Percentiles rank a stretch among this genome's conserved stretches.
These are phyloP conservation scores for Amphiura filiformis DNA, from an alignment of 35 echinoderm and acorn worm genomes.

Conservation along the genomic window DNA sequence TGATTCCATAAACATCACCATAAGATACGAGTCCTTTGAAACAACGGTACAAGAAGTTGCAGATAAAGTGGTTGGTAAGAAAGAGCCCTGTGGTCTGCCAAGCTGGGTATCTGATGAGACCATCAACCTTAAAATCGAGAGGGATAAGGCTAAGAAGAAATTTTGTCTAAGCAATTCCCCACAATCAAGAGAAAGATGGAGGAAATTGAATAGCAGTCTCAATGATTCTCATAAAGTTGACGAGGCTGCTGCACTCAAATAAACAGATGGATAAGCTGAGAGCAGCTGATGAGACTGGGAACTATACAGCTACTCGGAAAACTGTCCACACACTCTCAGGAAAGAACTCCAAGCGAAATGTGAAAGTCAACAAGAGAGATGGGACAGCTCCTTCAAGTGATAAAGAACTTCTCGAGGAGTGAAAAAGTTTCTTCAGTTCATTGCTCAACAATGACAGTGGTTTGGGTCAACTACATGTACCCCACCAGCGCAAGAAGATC, in stretches of 20 bases:
- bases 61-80: not conserved
- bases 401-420: no score
- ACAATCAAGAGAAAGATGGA: not conserved
- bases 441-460: slow-evolving; percentile 39
- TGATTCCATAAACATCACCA: no score
- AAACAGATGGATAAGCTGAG: slow-evolving; percentile 24
- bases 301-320: slow-evolving; percentile 23
- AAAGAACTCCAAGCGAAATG: slow-evolving; percentile 19
- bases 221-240: slow-evolving; percentile 25
- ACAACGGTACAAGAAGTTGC: not conserved
- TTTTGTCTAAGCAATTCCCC: not conserved
- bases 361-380: slow-evolving; percentile 32
- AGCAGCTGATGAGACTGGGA: not conserved
- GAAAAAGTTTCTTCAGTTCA: slow-evolving; percentile 34
- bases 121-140: not conserved
- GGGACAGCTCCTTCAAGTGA: no score
- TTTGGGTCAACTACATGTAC: not conserved
- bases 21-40: no score
- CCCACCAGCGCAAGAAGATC: slow-evolving; percentile 12
- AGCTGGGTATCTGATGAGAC: slow-evolving; percentile 7
- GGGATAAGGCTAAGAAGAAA: slow-evolving; percentile 20
- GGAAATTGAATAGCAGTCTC: not conserved
- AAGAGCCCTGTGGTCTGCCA: not conserved
- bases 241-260: not conserved
- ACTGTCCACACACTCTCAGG: slow-evolving; percentile 19